Conservation (phyloP, 2,888 invertebrate species). For the Melinaea menophilus region DNA sequence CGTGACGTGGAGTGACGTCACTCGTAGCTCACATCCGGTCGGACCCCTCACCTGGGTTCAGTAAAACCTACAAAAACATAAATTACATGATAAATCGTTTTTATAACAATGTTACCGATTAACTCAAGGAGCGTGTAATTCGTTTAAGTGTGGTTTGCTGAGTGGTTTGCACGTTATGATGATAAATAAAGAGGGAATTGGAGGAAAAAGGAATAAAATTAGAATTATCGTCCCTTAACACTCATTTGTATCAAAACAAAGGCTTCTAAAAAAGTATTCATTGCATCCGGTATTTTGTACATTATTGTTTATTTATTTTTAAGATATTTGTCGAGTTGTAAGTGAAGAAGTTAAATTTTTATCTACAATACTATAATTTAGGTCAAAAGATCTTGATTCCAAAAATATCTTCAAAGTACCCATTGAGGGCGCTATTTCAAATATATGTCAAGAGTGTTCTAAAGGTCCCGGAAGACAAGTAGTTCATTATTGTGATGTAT, state of each 20-base stretch:
- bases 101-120: neutral
- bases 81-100: neutral
- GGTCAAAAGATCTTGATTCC: constrained; percentile 10
- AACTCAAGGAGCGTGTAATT: too few species aligned
- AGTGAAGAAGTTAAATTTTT: neutral
- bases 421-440: constrained; percentile 7
- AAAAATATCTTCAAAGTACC: neutral
- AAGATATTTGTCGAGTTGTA: too few species aligned
- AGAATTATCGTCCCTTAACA: too few species aligned
- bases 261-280: too few species aligned
- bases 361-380: neutral
- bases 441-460: constrained; percentile 14
- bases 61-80: neutral
- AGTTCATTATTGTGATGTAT: neutral
- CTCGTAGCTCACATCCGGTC: constrained; percentile 21
- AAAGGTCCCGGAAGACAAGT: neutral
- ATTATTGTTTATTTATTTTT: too few species aligned
- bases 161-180: too few species aligned
- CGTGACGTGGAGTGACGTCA: constrained; percentile 40
- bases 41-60: constrained; percentile 11
- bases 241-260: too few species aligned
- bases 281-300: too few species aligned
- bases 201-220: too few species aligned
- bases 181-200: too few species aligned
- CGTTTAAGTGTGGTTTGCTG: too few species aligned